Conservation (phyloP, 2,113 vertebrate species). For the Euleptes europaea region DNA sequence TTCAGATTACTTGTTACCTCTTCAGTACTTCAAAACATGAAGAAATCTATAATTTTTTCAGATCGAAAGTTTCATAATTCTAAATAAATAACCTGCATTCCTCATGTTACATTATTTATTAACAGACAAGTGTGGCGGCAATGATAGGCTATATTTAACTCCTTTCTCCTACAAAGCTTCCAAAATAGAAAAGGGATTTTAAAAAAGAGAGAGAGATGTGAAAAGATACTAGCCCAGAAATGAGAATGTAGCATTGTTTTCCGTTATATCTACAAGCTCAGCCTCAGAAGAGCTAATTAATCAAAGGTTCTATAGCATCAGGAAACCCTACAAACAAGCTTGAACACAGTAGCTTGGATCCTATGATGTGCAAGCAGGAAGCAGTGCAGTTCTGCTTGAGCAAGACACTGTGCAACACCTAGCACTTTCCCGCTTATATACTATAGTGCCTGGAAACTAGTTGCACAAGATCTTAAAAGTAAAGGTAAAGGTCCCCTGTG, state of each 20-base stretch:
- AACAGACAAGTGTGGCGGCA: not conserved
- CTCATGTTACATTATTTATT: not conserved
- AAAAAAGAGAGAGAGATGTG: not conserved
- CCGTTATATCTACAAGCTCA: too few relatives aligned
- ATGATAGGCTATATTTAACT: not conserved
- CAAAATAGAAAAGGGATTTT: not conserved
- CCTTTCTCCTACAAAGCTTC: not conserved
- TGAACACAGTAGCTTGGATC: too few relatives aligned
- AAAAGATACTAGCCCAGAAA: not conserved
- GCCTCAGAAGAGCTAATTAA: not conserved
- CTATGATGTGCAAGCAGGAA: too few relatives aligned
- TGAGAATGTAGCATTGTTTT: too few relatives aligned
- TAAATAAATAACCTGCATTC: not conserved
- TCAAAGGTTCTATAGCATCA: not conserved
- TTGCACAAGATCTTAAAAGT: too few relatives aligned
- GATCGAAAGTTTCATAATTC: not conserved
- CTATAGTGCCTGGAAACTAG: too few relatives aligned
- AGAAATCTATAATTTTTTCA: not conserved
- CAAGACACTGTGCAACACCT: too few relatives aligned
- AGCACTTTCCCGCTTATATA: too few relatives aligned
- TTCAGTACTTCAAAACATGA: not conserved
- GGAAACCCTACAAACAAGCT: too few relatives aligned
- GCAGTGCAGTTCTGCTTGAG: too few relatives aligned
- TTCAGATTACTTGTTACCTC: not conserved
- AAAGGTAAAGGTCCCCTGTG: too few relatives aligned